A percentile compares a stretch with the other conserved stretches of the same genome.
Evolutionary conservation across 2,113 vertebrate genomes (phyloP).

Genomic region (Sciurus niger): DNA sequence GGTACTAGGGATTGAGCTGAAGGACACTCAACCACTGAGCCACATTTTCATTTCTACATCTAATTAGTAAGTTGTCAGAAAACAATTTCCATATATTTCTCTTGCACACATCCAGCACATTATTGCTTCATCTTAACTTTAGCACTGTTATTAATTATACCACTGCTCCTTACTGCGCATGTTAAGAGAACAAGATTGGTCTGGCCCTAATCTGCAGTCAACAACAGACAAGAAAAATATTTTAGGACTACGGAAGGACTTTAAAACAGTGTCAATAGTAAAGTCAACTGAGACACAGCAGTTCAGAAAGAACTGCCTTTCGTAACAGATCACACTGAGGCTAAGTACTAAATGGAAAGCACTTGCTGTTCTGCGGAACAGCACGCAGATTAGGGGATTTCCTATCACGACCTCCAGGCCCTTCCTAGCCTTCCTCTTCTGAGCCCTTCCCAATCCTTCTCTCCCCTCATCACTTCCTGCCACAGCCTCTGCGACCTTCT

Average conservation of each 20-base stretch:
- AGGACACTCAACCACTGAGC: no score
- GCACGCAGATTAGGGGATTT: rapidly evolving
- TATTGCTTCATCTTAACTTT: not conserved
- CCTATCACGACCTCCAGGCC: rapidly evolving
- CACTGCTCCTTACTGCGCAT: not conserved
- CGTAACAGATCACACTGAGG: not conserved
- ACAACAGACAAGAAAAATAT: not conserved
- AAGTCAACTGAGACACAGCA: not conserved
- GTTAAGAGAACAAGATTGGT: not conserved
- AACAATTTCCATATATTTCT: not conserved
- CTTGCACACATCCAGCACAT: not conserved
- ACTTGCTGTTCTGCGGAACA: not conserved
- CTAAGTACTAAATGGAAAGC: not conserved
- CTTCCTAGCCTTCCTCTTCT: rapidly evolving
- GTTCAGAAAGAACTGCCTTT: not conserved
- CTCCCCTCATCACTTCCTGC: rapidly evolving
- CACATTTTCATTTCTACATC: not conserved
- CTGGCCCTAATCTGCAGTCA: not conserved
- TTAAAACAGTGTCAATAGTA: not conserved
- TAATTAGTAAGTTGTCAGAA: constrained; percentile 12
- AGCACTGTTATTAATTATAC: not conserved
- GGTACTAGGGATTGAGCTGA: no score
- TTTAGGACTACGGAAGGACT: not conserved
- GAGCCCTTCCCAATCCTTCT: rapidly evolving
- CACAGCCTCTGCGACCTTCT: rapidly evolving